These are phyloP conservation scores for Hyles euphorbiae DNA, from an alignment of 1,140 invertebrate genomes.

Conservation along the genomic window DNA sequence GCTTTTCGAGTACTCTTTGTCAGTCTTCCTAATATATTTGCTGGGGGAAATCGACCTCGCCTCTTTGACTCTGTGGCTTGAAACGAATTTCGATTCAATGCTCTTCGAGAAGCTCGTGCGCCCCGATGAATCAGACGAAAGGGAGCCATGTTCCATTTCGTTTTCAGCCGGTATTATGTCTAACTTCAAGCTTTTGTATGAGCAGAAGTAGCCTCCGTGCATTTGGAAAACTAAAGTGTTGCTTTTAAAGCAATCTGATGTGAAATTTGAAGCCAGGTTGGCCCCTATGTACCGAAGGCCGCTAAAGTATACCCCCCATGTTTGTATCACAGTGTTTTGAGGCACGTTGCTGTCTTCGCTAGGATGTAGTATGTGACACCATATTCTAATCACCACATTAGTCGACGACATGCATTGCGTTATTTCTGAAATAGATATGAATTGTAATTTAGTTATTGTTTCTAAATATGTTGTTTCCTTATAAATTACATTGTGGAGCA, in stretches of 20 bases:
- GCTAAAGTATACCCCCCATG: conserved; percentile 91
- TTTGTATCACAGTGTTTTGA: conserved; percentile 78
- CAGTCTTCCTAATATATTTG: conserved; percentile 46
- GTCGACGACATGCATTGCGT: conserved; percentile 67
- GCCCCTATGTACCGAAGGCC: conserved; percentile 87
- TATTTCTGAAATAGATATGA: conserved; percentile 50
- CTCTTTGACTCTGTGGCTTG: conserved; percentile 47
- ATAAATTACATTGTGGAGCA: no score
- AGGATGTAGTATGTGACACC: conserved; percentile 65
- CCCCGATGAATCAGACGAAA: conserved; percentile 59
- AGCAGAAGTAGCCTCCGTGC: conserved; percentile 90
- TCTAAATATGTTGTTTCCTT: neutral
- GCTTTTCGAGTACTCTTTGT: conserved; percentile 68
- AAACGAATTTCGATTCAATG: conserved; percentile 47
- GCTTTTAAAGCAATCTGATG: conserved; percentile 81
- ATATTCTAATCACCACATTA: conserved; percentile 77
- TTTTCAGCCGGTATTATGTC: conserved; percentile 66
- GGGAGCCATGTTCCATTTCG: conserved; percentile 55
- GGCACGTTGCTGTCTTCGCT: conserved; percentile 31
- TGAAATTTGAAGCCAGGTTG: conserved; percentile 81
- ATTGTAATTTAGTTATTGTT: neutral
- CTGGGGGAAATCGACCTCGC: conserved; percentile 63
- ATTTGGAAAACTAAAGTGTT: conserved; percentile 93
- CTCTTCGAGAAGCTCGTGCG: conserved; percentile 48
- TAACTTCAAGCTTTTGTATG: conserved; percentile 76